Base-by-base conservation (phyloP, 2,888 invertebrate species). In the Phalangium opilio region DNA sequence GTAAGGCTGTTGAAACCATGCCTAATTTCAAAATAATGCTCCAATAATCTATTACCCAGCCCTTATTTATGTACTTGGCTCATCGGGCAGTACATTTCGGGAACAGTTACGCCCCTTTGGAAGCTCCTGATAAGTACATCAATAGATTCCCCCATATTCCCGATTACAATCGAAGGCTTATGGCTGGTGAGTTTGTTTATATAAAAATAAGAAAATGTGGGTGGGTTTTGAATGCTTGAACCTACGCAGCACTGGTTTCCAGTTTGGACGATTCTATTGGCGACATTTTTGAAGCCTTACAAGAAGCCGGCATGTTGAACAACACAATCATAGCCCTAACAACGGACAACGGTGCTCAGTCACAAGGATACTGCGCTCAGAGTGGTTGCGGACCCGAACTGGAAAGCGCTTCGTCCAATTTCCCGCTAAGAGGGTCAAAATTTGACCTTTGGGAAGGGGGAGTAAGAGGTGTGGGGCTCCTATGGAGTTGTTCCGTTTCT, bases 361-460 rank as follows among this genome's bases (percentile, higher is more conserved):
- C 83, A 1, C 69, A 73, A 47, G 86, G 84, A 0, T 49, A 51
- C 36, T 52, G 54, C 44, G n/a, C 44, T 17, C 51, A 53, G 34
- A 75, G 75, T 43, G 76, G 74, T 7, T 27, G 27, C 27, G 27
- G 27, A 27, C 27, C 27, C 4, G 27, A 27, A 7, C 47, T 50
- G 15, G 12, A 47, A 18, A 53, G 53, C 39, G 75, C 75, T 43
- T 76, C 74, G 7, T 75, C 74, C 3, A 77, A 77, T 62, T 76
- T 71, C 67, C 77, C 77, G 14, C 63, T 76, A 4, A 20, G 51
- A 42, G 57, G 58, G 4, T 41, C 45, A 19, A 56, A 56, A 40
- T 41, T 44, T 65, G 89, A 90, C 0, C 66, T 89, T 1, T 95
- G 86, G 81, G 93, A 95, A 71, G 93, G 95, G 19, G 91, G 90